Base-by-base conservation (phyloP, 2,888 invertebrate genomes). In the Dryobotodes eremita region DNA sequence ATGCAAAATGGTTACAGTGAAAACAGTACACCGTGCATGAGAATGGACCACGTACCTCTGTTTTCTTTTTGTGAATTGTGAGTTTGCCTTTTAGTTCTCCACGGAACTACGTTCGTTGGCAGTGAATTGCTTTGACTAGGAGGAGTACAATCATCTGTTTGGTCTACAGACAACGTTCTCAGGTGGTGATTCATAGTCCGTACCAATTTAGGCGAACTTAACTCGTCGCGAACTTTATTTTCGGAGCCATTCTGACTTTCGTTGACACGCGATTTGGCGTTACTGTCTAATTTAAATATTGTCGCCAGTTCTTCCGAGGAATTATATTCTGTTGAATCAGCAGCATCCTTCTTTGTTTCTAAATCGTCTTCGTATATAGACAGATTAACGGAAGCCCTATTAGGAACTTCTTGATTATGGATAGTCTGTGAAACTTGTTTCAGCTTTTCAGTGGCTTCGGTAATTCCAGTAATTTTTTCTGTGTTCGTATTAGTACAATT, bases 281-380 rank as follows among this genome's bases (percentile, higher is more conserved):
- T 93, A 77, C 88, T 90, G 69, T 95, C 94, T 79, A 95, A 88
- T 88, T 97, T 97, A 91, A 97, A 97, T 89, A 97, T 97, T 89
- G 97, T 97, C 48, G 97, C 97, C 87, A 97, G 94, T 91, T 97
- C 97, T 90, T 97, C 97, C 71, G 97, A 97, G 20, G 97, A 97
- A 92, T 97, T 97, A 90, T 97, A 97, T 92, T 97, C 97, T 77
- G 97, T 97, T 31, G 97, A 92, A 91, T 97, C 97, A 77, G 93
- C 92, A 72, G 92, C 89, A 79, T 96, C 96, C 86, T 92, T 96
- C 86, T 94, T 96, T 83, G 93, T 85, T 90, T 95, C 95, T 91
- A 95, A 92, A 87, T 96, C 95, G 75, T 96, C 94, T 93, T 96
- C 96, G 86, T 96, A 96, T 89, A 96, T 95, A 66, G 96, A 96